Conservation (phyloP, 92 coral and sea anemone genomes). For the Parazoanthus atlanticus region DNA sequence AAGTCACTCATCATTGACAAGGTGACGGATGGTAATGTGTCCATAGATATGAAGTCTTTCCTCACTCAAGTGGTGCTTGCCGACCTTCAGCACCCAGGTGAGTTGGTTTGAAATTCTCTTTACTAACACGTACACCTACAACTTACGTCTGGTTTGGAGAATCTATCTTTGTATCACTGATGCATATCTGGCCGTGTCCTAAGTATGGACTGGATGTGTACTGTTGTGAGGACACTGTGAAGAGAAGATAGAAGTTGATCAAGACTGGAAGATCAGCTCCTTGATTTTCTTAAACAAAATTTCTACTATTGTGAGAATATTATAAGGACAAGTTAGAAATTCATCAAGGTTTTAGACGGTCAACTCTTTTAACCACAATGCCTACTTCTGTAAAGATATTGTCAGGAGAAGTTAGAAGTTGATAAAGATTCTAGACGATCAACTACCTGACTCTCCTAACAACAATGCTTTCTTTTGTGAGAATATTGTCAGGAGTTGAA, state of each 20-base stretch:
- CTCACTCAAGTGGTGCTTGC: constrained; percentile 88
- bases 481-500: not conserved
- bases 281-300: not conserved
- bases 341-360: not conserved
- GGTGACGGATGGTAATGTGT: constrained; percentile 73
- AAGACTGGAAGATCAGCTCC: not conserved
- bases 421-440: not conserved
- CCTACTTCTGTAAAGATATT: not conserved
- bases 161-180: not conserved
- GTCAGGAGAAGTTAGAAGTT: not conserved
- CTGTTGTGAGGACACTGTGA: not conserved
- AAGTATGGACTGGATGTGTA: not conserved
- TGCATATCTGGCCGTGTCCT: not conserved
- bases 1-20: constrained; percentile 88
- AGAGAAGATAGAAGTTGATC: constrained; percentile 16
- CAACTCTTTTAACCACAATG: not conserved
- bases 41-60: constrained; percentile 80
- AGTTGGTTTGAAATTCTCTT: not conserved
- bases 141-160: not conserved
- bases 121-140: not conserved
- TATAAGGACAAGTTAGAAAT: not conserved
- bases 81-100: constrained; percentile 89
- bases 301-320: not conserved
- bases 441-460: not conserved
- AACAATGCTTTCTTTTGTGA: no score